Base-by-base conservation (phyloP, 2,797 vertebrate genomes). In the Acanthurus leucopareius region DNA sequence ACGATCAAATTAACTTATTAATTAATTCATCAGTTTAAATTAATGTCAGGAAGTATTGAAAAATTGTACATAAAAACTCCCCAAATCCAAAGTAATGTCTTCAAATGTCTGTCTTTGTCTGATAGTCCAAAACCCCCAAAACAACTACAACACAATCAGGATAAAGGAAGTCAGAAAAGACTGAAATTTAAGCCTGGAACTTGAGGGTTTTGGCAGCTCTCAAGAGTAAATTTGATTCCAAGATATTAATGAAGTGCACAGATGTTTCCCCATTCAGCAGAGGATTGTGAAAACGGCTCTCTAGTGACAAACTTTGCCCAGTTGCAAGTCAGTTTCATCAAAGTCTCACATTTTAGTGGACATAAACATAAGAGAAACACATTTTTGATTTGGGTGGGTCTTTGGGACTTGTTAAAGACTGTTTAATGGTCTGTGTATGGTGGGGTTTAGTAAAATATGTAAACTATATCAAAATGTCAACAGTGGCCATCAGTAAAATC, bases 391-490 rank as follows among this genome's bases (percentile, higher is more conserved):
- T 5, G 32, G 32, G 5, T 35, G 7, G 32, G 32, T 35, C 32
- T 35, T 35, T 35, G 7, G 6, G 32, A 35, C 32, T 35, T 35
- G 32, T 35, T 35, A 35, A 35, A 35, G 32, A 35, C 40, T 32
- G 17, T 19, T 45, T 56, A 51, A 44, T n/a, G 53, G 49, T 17
- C 4, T 67, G 2, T 69, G 2, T 45, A 10, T 56, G 17, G 42
- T 22, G 3, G 9, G n/a, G 40, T 62, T 59, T 59, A 1, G 2
- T n/a, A 40, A 51, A 78, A 57, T 38, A 64, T 71, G 20, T 32
- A 57, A 40, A 60, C 53, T 35, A 7, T 35, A 35, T 35, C 45
- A 53, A 10, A 15, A 20, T 62, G 64, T 78, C 65, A 66, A 75
- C 20, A 0, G 6, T 51, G 42, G 15, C 28, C 35, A 45, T 56